phyloP scores from a whole-genome alignment of 2,888 invertebrate genomes.

The Heteromyza rotundicornis region DNA sequence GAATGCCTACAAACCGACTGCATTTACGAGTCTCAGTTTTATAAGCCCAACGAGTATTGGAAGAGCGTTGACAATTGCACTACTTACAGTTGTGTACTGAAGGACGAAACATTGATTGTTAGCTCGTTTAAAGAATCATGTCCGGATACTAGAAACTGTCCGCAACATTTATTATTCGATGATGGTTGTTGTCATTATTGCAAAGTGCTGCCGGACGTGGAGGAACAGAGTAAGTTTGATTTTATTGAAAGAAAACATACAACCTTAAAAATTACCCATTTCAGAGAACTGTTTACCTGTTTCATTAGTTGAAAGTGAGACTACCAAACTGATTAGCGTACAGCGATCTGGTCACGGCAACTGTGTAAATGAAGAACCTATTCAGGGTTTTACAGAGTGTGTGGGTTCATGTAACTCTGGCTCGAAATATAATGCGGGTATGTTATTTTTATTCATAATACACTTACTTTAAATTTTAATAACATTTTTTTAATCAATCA shows the following conservation, averaged over 20 bases:
- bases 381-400: conserved; percentile 73
- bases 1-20: conserved; percentile 69
- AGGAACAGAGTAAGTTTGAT: conserved; percentile 42
- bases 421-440: conserved; percentile 72
- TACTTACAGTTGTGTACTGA: conserved; percentile 65
- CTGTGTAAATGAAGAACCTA: conserved; percentile 70
- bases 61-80: conserved; percentile 72
- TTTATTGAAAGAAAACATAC: too few relatives aligned
- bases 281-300: conserved; percentile 68
- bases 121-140: conserved; percentile 67
- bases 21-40: conserved; percentile 64
- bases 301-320: conserved; percentile 64
- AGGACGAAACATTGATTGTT: conserved; percentile 65
- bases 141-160: conserved; percentile 70
- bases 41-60: conserved; percentile 68
- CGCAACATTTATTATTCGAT: conserved; percentile 63
- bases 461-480: background rate
- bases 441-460: conserved; percentile 50
- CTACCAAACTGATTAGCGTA: conserved; percentile 68
- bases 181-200: conserved; percentile 76
- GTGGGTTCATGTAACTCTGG: conserved; percentile 74
- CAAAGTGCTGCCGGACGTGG: conserved; percentile 63
- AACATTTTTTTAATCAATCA: conserved; percentile 33
- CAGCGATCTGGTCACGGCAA: conserved; percentile 65
- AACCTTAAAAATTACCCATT: too few relatives aligned